These are phyloP conservation scores for Gopherus evgoodei DNA, from an alignment of 2,113 vertebrate genomes.

Conservation along the genomic window DNA sequence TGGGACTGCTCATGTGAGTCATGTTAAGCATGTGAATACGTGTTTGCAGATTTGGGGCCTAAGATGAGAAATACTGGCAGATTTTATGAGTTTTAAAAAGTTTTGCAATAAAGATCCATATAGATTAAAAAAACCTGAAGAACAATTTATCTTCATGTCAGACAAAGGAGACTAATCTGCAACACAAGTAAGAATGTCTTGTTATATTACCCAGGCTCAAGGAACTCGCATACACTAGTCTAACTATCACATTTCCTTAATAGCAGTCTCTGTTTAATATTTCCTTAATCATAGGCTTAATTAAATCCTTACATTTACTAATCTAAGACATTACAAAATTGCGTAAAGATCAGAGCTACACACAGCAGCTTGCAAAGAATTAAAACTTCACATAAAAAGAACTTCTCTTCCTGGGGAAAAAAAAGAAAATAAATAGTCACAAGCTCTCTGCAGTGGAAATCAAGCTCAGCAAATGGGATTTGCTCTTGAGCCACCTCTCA, in stretches of 20 bases:
- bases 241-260: background rate
- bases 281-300: background rate
- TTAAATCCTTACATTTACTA: background rate
- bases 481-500: background rate
- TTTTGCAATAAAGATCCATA: background rate
- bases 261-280: background rate
- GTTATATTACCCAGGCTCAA: background rate
- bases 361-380: rapidly evolving
- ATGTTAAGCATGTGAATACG: constrained; percentile 35
- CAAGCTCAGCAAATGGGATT: background rate
- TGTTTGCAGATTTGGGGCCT: constrained; percentile 3
- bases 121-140: constrained; percentile 15
- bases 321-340: rapidly evolving
- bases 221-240: background rate
- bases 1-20: constrained; percentile 48
- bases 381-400: background rate
- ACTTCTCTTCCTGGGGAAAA: rapidly evolving
- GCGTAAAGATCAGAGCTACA: rapidly evolving
- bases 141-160: background rate
- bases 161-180: background rate
- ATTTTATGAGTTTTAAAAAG: background rate
- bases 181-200: background rate
- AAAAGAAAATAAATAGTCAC: background rate
- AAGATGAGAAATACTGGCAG: background rate
- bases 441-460: background rate